Percentiles rank a stretch among this genome's conserved stretches.
Conservation (phyloP, 2,113 vertebrate genomes). For the Alectura lathami region DNA sequence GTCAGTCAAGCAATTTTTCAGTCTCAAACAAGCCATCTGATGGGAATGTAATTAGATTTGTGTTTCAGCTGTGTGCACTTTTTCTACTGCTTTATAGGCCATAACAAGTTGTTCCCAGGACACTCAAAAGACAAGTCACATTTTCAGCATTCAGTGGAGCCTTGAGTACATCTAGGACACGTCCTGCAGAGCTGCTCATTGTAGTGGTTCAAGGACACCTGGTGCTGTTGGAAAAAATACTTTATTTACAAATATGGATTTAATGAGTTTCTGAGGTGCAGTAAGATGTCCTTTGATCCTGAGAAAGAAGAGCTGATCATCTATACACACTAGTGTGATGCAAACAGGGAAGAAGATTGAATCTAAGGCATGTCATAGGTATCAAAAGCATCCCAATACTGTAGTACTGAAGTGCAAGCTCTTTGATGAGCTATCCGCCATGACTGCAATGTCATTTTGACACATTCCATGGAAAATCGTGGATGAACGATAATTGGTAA, state of each 20-base stretch:
- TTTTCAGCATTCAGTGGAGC: slow-evolving; percentile 66
- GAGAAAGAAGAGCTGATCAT: slow-evolving; percentile 38
- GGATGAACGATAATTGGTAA: background rate
- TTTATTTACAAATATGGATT: slow-evolving; percentile 75
- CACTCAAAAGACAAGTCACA: slow-evolving; percentile 51
- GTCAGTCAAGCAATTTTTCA: slow-evolving; percentile 46
- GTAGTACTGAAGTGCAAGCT: slow-evolving; percentile 34
- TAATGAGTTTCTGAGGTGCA: slow-evolving; percentile 70
- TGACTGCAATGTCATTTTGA: slow-evolving; percentile 26
- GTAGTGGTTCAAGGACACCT: slow-evolving; percentile 71
- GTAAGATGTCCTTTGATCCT: slow-evolving; percentile 73
- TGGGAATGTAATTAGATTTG: slow-evolving; percentile 25
- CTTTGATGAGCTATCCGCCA: slow-evolving; percentile 48
- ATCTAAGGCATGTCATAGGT: slow-evolving; percentile 46
- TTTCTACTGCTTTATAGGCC: slow-evolving; percentile 45
- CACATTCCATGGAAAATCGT: background rate
- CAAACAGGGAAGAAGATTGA: slow-evolving; percentile 50
- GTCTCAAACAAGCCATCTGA: slow-evolving; percentile 31
- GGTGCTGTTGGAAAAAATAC: slow-evolving; percentile 62
- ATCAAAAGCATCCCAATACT: slow-evolving; percentile 44
- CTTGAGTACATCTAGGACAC: slow-evolving; percentile 52
- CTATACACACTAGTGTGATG: slow-evolving; percentile 52
- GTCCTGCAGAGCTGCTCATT: slow-evolving; percentile 55
- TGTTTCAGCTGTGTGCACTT: background rate
- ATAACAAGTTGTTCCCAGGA: slow-evolving; percentile 65